Evolutionary conservation across 2,113 vertebrate genomes (phyloP), one percentile per base, ranked within the genome.

Genomic region (Osmerus mordax): DNA sequence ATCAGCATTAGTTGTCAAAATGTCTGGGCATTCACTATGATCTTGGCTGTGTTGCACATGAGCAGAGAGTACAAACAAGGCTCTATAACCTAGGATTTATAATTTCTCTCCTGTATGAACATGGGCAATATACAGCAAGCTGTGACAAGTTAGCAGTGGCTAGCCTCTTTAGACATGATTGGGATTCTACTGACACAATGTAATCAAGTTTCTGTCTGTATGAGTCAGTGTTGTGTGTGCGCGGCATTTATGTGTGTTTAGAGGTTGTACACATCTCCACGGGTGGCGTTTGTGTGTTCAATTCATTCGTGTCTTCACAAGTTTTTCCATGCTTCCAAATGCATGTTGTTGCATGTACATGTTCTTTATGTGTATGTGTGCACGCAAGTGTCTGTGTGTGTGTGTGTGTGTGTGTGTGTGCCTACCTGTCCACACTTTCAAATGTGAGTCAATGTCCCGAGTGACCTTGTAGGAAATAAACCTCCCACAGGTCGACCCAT

Each of bases 401-500:
- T 28, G 53, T 23, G 1, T 23, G 23, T 23, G 23, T 23, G 23
- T 21, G 21, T 55, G 23, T 41, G 36, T 58, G 75, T 52, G 72
- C 12, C 25, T 23, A 69, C n/a, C 21, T 69, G 47, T 62, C 58
- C 55, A 54, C 36, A 54, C 55, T 70, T 47, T 58, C 68, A 75
- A 83, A 77, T 84, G 81, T 75, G 76, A 32, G 65, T 75, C 79
- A 76, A 85, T 81, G 83, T 85, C 87, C 84, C 76, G 18, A 41
- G 80, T 70, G 87, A 89, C 87, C 87, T 90, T 88, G 84, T 84
- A 81, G 36, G 12, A 81, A 85, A 86, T 81, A 87, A 86, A 83
- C 80, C 82, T 6, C 65, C 78, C 67, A 72, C 72, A 77, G 86
- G 87, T 84, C 83, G 72, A 87, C 74, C 80, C 75, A 69, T 78